Base-by-base conservation (phyloP, 2,797 vertebrate species). In the Crocidura indochinensis region DNA sequence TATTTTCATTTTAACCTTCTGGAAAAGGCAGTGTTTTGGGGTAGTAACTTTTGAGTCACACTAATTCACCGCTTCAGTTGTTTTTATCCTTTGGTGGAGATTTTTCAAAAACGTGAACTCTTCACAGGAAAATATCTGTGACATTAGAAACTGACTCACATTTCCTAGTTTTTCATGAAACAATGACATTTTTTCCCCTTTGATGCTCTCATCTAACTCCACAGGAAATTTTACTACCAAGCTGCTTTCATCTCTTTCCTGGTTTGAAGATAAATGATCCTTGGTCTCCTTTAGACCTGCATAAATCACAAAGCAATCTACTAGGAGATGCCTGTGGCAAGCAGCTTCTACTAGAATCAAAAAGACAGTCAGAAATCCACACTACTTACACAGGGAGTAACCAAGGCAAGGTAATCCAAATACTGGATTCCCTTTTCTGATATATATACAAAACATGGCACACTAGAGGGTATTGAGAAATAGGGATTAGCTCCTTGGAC, bases 231-330 rank as follows among this genome's bases (percentile, higher is more conserved):
- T 98, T 98, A 97, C 96, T 97, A 96, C 95, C 86, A 31, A 93
- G 94, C 95, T 82, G 95, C 98, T 97, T 97, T 98, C 97, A 98
- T 98, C 97, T 97, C 95, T 96, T 96, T 97, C 96, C 97, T 97
- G 92, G 96, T 97, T 97, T 97, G 96, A 98, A 98, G 98, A 98
- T 97, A 98, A 98, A 98, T 97, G 97, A 97, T 96, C 95, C 94
- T 97, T 97, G 97, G 96, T 97, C 97, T 97, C 97, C 97, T 97
- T 96, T 96, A 97, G 96, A 96, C 96, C 95, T 17, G 81, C 96
- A 98, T 98, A 98, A 98, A 98, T 98, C 98, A 98, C 96, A 98
- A 97, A 97, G 96, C 97, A 98, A 98, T 98, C 97, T 98, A 95
- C 96, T 97, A 95, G 97, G 96, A 97, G 97, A 96, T 95, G 97